Evolutionary conservation across 1,140 invertebrate genomes (phyloP), one percentile per base, ranked within the genome.

Genomic region (Cecropterus lyciades): DNA sequence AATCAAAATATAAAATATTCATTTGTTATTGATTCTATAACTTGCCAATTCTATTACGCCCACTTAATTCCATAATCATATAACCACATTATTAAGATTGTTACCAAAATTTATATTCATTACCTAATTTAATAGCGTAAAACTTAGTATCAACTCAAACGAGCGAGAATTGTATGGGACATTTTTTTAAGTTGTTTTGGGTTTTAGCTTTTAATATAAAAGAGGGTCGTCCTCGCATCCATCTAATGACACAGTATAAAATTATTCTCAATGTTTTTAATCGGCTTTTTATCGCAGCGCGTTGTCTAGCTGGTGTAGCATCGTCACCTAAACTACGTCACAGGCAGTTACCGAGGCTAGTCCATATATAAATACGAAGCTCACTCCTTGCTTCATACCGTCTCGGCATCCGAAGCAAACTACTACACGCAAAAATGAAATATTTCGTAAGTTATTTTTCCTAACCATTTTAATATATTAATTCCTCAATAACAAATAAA

Each of bases 391-490:
- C 40, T 45, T 20, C 56, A 66, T 55, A 68, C 70, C 66, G 27
- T 17, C 24, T 57, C 59, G 27, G 20, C 27, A 64, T 40, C 33
- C 48, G 42, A 56, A 40, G 60, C 37, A 69, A 20, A 66, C 27
- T 51, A 65, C 68, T 56, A 53, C 67, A 14, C 30, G 4, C 59
- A 67, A 63, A n/a, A 45, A 69, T 73, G 60, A 78, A 77, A 69
- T 59, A 51, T n/a, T 62, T 69, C 24, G 63, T 76, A 64, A 77
- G 67, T n/a, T 33, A 37, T 37, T 37, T 11, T 37, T 11, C n/a
- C n/a, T n/a, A n/a, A n/a, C n/a, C n/a, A n/a, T n/a, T n/a, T n/a
- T n/a, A n/a, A n/a, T n/a, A n/a, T n/a, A n/a, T n/a, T n/a, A n/a
- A 30, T 30, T 30, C 7, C 3, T 30, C 27, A 37, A 37, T 11